Conservation (phyloP, 2,797 vertebrate genomes). For the Prunella strophiata region DNA sequence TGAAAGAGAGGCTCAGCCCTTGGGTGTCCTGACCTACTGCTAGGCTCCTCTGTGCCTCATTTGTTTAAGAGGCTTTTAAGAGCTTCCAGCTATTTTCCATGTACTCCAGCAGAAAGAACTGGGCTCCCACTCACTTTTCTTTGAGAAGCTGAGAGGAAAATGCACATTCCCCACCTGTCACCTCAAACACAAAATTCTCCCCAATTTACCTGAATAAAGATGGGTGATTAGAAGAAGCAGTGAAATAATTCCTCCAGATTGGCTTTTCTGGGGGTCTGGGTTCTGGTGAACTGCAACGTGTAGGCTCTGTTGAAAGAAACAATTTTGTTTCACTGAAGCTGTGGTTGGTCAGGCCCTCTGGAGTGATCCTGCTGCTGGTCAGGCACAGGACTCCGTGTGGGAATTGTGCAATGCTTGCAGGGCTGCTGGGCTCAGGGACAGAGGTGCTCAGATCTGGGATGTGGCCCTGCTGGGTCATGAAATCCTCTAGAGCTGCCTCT, state of each 20-base stretch:
- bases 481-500: background rate
- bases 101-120: background rate
- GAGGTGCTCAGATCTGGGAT: background rate
- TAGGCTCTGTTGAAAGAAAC: background rate
- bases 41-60: background rate
- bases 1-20: background rate
- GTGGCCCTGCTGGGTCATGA: background rate
- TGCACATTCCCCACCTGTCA: background rate
- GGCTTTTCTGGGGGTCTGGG: background rate
- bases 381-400: background rate
- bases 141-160: background rate
- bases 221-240: background rate
- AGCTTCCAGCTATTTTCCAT: background rate
- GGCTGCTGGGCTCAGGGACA: background rate
- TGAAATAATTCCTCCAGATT: background rate
- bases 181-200: background rate
- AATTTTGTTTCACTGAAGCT: background rate
- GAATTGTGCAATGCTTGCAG: too few species aligned
- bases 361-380: accelerated
- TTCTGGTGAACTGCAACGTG: background rate
- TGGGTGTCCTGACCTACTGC: background rate
- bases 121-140: background rate
- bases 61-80: background rate
- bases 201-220: background rate
- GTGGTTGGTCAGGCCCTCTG: background rate